Conservation (phyloP, 2,113 vertebrate species). For the Pomatorhinus ruficollis region DNA sequence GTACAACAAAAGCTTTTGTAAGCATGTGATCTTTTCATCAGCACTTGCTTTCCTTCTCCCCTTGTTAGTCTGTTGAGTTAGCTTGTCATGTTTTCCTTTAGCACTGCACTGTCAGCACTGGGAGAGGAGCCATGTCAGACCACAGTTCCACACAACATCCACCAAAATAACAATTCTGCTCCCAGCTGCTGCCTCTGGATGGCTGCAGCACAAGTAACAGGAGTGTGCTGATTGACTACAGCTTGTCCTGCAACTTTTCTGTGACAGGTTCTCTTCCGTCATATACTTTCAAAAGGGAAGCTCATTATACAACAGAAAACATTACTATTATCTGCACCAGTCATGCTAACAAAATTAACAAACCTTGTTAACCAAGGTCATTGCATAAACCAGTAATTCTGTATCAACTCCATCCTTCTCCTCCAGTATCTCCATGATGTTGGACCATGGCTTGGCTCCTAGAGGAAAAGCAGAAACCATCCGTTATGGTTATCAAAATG, state of each 20-base stretch:
- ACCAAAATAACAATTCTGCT: not conserved
- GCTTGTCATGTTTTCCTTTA: not conserved
- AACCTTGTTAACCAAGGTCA: conserved; percentile 98
- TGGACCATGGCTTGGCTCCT: conserved; percentile 90
- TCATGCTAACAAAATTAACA: conserved; percentile 8
- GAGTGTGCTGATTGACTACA: not conserved
- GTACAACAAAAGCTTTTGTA: not conserved
- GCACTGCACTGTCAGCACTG: rapidly evolving
- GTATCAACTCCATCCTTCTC: conserved; percentile 97
- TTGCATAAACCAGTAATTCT: conserved; percentile 90
- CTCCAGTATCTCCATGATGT: conserved; percentile 92
- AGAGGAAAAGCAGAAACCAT: conserved; percentile 45
- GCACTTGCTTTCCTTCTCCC: not conserved
- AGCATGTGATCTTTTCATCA: not conserved
- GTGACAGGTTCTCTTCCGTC: not conserved
- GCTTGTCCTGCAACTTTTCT: not conserved
- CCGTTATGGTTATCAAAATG: not conserved
- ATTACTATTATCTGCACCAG: not conserved
- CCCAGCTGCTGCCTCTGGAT: not conserved
- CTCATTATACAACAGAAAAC: not conserved
- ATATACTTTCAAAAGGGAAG: not conserved
- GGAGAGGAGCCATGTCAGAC: not conserved
- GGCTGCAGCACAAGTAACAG: not conserved
- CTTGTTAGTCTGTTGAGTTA: not conserved
- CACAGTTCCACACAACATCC: not conserved